Percentiles rank a stretch among this genome's conserved stretches.
These are phyloP conservation scores for Anguilla obscura DNA, from an alignment of 2,797 vertebrate species.

Conservation along the genomic window DNA sequence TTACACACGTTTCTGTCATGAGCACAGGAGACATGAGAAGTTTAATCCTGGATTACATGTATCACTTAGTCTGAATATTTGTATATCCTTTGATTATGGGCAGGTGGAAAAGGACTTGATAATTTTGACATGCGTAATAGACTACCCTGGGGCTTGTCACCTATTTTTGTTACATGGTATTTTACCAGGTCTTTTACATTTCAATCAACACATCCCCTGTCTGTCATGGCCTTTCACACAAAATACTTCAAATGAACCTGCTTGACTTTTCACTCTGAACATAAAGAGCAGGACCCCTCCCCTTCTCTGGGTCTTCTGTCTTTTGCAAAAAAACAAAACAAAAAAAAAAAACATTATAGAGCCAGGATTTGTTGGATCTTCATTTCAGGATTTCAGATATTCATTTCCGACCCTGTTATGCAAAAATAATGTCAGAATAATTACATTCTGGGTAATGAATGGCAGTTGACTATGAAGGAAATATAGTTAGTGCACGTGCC, in stretches of 20 bases:
- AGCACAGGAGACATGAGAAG: not conserved
- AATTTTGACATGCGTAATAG: not conserved
- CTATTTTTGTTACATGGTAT: not conserved
- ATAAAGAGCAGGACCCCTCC: not conserved
- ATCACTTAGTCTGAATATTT: not conserved
- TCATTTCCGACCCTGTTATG: too few relatives aligned
- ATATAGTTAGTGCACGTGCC: not conserved
- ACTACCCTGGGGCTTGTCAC: not conserved
- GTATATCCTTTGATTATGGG: not conserved
- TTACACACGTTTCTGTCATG: constrained; percentile 9
- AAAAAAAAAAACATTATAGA: not conserved
- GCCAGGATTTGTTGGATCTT: not conserved
- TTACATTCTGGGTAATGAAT: not conserved
- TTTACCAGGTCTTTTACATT: not conserved
- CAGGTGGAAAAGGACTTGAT: not conserved
- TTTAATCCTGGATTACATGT: not conserved
- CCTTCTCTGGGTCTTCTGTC: not conserved
- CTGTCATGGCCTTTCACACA: not conserved
- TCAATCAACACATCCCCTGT: not conserved
- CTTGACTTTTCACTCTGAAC: not conserved
- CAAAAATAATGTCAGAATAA: not conserved
- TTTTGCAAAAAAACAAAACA: not conserved
- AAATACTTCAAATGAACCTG: not conserved
- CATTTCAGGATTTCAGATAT: not conserved
- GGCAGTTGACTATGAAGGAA: not conserved